Base-by-base conservation (phyloP, 2,797 vertebrate species). In the Leuciscus waleckii region DNA sequence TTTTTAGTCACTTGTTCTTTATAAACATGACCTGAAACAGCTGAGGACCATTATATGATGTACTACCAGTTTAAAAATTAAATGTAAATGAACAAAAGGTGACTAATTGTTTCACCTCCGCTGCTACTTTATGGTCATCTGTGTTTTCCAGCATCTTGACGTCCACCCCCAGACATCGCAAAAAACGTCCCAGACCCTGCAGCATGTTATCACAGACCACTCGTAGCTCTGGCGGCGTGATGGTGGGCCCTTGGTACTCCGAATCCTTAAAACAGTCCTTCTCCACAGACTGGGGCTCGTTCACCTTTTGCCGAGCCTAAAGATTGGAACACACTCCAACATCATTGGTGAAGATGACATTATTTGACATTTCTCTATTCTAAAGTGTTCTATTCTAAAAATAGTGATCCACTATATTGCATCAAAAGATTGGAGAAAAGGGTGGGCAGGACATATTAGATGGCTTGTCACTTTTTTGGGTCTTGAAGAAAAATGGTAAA, bases 191-290 rank as follows among this genome's bases (percentile, higher is more conserved):
- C 0, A 98, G 95, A 32, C 97, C 97, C 86, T 97, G 96, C 17
- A 97, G 93, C 98, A 97, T 97, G 93, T 95, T 97, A 91, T 98
- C 97, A 41, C 97, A 97, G 82, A 97, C 96, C 87, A 96, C 96
- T 0, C 94, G 92, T 91, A 98, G 95, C 89, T 97, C 92, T 87
- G 87, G 91, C 0, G 95, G 95, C 0, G 89, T 87, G 23, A 95
- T 43, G 23, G 92, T 80, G 75, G 54, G 68, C 51, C 1, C 43
- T 80, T 88, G 85, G 16, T 63, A 67, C 51, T 81, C 81, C 1
- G 26, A 9, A 35, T 65, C 46, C 26, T 19, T 75, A 32, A 79
- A 23, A 16, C 67, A 21, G 73, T 88, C 77, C 63, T 88, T 89
- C 90, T 84, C 71, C 73, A 90, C 91, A 91, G 90, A 90, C 88